phyloP scores from a whole-genome alignment of 1,140 invertebrate genomes.

The Aphidius ervi region DNA sequence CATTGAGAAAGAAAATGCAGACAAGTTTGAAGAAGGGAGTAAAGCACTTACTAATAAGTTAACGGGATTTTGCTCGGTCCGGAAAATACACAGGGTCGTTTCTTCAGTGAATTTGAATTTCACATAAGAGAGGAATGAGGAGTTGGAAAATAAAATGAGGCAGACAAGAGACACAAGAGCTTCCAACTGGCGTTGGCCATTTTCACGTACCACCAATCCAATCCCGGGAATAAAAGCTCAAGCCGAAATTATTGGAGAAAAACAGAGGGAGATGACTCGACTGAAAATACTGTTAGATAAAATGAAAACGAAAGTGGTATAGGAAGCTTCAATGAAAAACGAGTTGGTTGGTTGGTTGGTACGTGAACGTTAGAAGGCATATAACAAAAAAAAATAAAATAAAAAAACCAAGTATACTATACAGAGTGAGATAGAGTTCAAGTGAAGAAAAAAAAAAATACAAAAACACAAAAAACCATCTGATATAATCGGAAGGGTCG shows the following conservation, averaged over 20 bases:
- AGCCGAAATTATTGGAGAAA: slow-evolving; percentile 20
- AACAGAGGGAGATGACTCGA: not conserved
- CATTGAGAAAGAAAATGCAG: no score
- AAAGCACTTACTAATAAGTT: slow-evolving; percentile 18
- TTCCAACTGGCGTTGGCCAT: slow-evolving; percentile 9
- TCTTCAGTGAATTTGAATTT: slow-evolving; percentile 15
- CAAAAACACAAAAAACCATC: slow-evolving; percentile 15
- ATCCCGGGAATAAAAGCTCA: slow-evolving; percentile 22
- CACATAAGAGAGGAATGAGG: not conserved
- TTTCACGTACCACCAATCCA: slow-evolving; percentile 20
- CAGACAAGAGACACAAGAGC: not conserved
- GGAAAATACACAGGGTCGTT: slow-evolving; percentile 19
- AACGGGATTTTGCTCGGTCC: slow-evolving; percentile 16
- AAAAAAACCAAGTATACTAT: not conserved
- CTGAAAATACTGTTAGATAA: not conserved
- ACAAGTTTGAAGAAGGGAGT: no score
- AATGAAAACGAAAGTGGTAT: no score
- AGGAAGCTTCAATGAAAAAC: no score
- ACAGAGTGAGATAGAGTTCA: not conserved
- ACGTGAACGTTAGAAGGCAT: no score
- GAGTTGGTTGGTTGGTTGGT: no score
- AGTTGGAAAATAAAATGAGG: not conserved
- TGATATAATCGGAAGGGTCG: slow-evolving; percentile 23
- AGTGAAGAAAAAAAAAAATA: not conserved
- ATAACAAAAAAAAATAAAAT: no score